phyloP scores from a whole-genome alignment of 35 echinoderm and acorn worm genomes.

The Hemicentrotus pulcherrimus region DNA sequence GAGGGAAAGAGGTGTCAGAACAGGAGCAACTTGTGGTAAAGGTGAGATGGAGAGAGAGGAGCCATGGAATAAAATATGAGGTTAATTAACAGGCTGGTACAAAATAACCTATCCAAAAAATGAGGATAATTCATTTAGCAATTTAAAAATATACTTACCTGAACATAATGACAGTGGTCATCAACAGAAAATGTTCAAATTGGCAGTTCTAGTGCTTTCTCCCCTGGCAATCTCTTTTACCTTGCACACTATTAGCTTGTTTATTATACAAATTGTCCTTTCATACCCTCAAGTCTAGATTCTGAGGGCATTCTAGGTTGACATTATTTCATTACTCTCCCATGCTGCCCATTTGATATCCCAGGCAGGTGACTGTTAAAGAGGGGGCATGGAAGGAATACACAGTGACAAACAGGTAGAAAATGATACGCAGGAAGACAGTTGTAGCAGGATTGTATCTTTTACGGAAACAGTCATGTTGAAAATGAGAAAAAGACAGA shows the following conservation, averaged over 20 bases:
- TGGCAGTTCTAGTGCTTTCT: not conserved
- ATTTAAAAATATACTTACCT: not conserved
- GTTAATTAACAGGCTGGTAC: not conserved
- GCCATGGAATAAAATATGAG: not conserved
- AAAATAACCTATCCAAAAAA: not conserved
- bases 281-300: not conserved
- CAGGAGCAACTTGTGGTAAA: not conserved
- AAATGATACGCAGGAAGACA: not conserved
- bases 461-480: not conserved
- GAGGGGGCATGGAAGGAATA: not conserved
- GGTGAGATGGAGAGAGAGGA: not conserved
- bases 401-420: not conserved
- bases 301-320: not conserved
- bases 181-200: slow-evolving; percentile 13
- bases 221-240: not conserved
- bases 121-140: not conserved
- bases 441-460: not conserved
- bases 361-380: not conserved
- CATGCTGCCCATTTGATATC: not conserved
- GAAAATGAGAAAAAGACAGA: not conserved
- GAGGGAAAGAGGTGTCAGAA: not conserved
- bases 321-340: not conserved
- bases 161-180: not conserved
- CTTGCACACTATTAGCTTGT: not conserved
- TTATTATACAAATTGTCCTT: not conserved